Base-by-base conservation (phyloP, 2,888 invertebrate species). In the Maniola hyperantus region DNA sequence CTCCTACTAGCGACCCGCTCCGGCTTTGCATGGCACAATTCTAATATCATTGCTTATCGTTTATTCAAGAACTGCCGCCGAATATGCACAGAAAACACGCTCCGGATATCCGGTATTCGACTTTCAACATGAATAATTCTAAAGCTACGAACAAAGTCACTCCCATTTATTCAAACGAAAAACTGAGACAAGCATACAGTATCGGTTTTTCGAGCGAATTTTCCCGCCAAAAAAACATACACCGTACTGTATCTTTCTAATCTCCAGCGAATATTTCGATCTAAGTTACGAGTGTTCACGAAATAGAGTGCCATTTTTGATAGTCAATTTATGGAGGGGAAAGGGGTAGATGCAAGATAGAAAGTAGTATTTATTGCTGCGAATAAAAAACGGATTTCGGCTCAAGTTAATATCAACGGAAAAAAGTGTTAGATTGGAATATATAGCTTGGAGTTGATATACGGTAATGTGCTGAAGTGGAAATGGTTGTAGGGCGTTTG, bases 221-320 rank as follows among this genome's bases (percentile, higher is more conserved):
- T 65, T 61, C 15, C 58, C 18, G 6, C 13, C 18, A 42, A 65
- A 65, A 65, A 48, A 20, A 50, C 36, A 61, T 39, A 61, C 20
- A 50, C 13, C 18, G 50, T 39, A 50, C 50, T 50, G 50, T 61
- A 50, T 50, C 60, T 61, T 60, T 61, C 70, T 70, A 70, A 70
- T 70, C 70, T 70, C 68, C 59, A 55, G 59, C 64, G 67, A 69
- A 69, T 71, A 69, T 72, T 68, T 69, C 69, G 68, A 58, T 59
- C 59, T 71, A 70, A 74, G 73, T 73, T 73, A 74, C 70, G 73
- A 69, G 66, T 73, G 72, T 71, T 73, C 73, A 71, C 71, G 64
- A 69, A 69, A 71, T 65, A 68, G 67, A 68, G 71, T 57, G 64
- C 63, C 66, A 64, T 67, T 71, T 65, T 70, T 67, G 70, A 73